Evolutionary conservation across 2,888 invertebrate genomes (phyloP).

Genomic region (Cyclophora albipunctata): DNA sequence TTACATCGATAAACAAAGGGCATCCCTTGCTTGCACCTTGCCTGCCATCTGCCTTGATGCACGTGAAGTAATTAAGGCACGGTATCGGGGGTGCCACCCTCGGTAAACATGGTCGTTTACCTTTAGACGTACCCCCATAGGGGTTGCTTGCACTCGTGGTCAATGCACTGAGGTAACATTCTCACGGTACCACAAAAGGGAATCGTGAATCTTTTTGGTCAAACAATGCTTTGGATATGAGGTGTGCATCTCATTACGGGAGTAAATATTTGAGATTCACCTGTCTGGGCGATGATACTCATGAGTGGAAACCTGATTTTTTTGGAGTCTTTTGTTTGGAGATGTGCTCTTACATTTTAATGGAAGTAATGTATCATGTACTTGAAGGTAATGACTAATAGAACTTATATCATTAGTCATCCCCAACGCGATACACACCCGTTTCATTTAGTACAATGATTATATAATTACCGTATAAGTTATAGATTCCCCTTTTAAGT

Average conservation of each 20-base stretch:
- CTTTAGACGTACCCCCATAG: slow-evolving; percentile 35
- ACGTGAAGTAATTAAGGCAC: slow-evolving; percentile 67
- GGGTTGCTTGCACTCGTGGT: slow-evolving; percentile 54
- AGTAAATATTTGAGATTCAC: slow-evolving; percentile 8
- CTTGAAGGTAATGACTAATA: no score
- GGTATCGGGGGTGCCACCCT: slow-evolving; percentile 68
- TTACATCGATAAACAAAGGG: slow-evolving; percentile 53
- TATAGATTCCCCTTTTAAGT: no score
- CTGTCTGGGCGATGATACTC: no score
- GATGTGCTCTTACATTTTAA: no score
- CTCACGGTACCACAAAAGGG: slow-evolving; percentile 35
- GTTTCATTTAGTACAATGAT: no score
- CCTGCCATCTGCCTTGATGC: slow-evolving; percentile 67
- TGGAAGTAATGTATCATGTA: no score
- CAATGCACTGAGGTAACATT: slow-evolving; percentile 43
- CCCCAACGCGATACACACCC: no score
- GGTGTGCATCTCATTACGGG: slow-evolving; percentile 11
- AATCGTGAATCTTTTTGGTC: slow-evolving; percentile 8
- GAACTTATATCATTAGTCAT: no score
- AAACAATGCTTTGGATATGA: slow-evolving; percentile 9
- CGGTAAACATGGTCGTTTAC: slow-evolving; percentile 62
- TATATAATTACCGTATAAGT: no score
- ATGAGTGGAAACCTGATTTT: no score
- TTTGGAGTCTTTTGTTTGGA: no score
- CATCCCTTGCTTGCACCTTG: slow-evolving; percentile 70